A percentile compares a stretch with the other conserved stretches of the same genome.
Conservation (phyloP, 2,888 invertebrate genomes). For the Epistrophella euchroma region DNA sequence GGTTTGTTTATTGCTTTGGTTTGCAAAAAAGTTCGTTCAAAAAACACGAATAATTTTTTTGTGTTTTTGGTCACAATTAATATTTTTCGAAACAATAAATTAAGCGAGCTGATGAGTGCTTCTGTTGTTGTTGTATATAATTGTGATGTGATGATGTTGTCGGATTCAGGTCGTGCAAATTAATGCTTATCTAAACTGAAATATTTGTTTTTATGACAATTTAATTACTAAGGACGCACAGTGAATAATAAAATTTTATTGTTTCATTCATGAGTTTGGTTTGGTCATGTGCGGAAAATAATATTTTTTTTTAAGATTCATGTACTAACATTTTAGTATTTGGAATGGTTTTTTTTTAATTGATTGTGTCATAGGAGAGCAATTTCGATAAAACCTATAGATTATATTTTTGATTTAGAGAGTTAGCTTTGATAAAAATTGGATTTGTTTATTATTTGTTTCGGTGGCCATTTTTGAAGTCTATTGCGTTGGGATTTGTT, state of each 20-base stretch:
- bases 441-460: neutral
- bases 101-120: slow-evolving; percentile 48
- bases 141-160: slow-evolving; percentile 42
- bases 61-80: slow-evolving; percentile 46
- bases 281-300: slow-evolving; percentile 19
- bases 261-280: slow-evolving; percentile 58
- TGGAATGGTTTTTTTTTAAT: slow-evolving; percentile 35
- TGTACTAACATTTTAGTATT: slow-evolving; percentile 13
- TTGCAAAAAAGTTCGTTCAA: slow-evolving; percentile 7
- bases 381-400: neutral
- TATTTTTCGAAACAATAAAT: slow-evolving; percentile 69
- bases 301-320: neutral
- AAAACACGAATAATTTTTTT: neutral
- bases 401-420: slow-evolving; percentile 1
- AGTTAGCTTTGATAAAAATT: neutral
- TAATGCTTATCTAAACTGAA: slow-evolving; percentile 55
- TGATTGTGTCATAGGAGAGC: slow-evolving; percentile 31
- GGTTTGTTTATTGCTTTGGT: slow-evolving; percentile 23
- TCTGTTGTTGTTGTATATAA: neutral
- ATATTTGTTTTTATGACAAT: slow-evolving; percentile 68
- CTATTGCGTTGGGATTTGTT: neutral
- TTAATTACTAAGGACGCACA: slow-evolving; percentile 55
- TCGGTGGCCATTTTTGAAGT: neutral
- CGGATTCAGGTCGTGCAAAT: slow-evolving; percentile 49
- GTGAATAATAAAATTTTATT: slow-evolving; percentile 43